Base-by-base conservation (phyloP, 2,888 invertebrate species). In the Sarcophaga carnaria region DNA sequence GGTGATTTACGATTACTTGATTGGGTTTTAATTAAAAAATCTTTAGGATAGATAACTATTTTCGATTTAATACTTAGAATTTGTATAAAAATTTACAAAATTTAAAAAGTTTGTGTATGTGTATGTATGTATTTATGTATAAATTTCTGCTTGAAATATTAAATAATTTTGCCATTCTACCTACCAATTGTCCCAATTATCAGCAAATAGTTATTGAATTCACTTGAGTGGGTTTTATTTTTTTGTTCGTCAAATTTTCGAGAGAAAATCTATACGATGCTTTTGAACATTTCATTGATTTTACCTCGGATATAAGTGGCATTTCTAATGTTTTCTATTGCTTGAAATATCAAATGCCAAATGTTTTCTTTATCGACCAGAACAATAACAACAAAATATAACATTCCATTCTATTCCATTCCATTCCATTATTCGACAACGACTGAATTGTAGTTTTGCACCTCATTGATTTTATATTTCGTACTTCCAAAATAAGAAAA, bases 401-500 rank as follows among this genome's bases (percentile, higher is more conserved):
- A 70, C 14, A 54, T 27, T 8, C 37, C 37, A 62, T 20, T 8
- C 37, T 37, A 37, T 37, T 37, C 37, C 37, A 37, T 37, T 37
- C 37, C 37, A 37, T 37, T 37, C 37, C 37, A 37, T 37, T 37
- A 10, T 37, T 37, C 37, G 47, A 59, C 14, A 62, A 27, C 10
- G 67, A 67, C 14, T 8, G 63, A 69, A 37, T 63, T 70, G 69
- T 75, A 76, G 70, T 70, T 76, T 59, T 69, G 22, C 70, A 70
- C 75, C 71, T 76, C 70, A 82, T 82, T 82, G 81, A 70, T 64
- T 76, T 70, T 70, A 37, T 70, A 70, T 70, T 76, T 76, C 47
- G 70, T 63, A 70, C 10, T 76, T 70, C 2, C 12, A 37, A 70
- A 79, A 62, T 47, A 63, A 8, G 37, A 22, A 74, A 47, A 62